Conservation (phyloP, 1,140 invertebrate species). For the Paraescarpia echinospica region DNA sequence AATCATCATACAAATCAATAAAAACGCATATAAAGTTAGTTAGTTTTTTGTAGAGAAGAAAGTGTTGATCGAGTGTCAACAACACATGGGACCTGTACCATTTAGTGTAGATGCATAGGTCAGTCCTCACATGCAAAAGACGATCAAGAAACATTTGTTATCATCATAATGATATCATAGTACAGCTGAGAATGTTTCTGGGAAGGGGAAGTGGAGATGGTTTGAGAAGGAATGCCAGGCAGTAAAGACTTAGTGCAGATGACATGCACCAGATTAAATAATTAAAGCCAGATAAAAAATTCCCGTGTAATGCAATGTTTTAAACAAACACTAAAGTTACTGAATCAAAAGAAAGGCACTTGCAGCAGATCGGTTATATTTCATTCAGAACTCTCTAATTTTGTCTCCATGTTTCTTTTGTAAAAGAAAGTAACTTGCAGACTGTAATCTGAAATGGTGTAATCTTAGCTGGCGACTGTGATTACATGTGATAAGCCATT, state of each 20-base stretch:
- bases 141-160: not conserved
- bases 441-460: not conserved
- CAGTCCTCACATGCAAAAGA: not conserved
- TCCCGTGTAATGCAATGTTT: no score
- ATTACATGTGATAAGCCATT: not conserved
- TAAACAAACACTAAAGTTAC: no score
- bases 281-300: no score
- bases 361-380: not conserved
- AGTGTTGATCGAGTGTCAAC: not conserved
- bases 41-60: not conserved
- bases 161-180: not conserved
- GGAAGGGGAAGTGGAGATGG: not conserved
- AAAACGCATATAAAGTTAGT: not conserved
- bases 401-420: not conserved
- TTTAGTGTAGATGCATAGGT: not conserved
- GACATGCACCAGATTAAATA: no score
- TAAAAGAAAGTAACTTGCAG: not conserved
- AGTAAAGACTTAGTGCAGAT: no score
- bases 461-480: not conserved
- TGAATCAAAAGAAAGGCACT: no score
- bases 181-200: not conserved
- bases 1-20: not conserved
- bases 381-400: not conserved
- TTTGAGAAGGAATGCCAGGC: no score
- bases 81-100: not conserved